Percentiles rank a stretch among this genome's conserved stretches.
These are phyloP conservation scores for Spicauda simplicius DNA, from an alignment of 2,888 invertebrate species.

Conservation along the genomic window DNA sequence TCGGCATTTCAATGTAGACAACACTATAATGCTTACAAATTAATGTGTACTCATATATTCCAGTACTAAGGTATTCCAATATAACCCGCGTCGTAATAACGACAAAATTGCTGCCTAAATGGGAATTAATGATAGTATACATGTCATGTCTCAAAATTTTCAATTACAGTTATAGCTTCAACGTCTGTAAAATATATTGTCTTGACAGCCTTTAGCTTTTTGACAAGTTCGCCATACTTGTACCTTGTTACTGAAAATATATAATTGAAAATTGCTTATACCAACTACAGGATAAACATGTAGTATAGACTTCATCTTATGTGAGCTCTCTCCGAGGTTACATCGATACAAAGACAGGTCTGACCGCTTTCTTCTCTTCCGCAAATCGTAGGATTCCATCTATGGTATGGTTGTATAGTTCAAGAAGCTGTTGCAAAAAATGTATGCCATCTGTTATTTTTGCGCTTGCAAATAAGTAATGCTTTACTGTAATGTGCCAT, in stretches of 20 bases:
- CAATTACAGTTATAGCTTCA: constrained; percentile 27
- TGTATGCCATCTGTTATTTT: not conserved
- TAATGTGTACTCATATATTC: not conserved
- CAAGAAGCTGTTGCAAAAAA: constrained; percentile 5
- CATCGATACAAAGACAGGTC: constrained; percentile 43
- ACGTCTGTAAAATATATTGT: not conserved
- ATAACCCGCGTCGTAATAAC: constrained; percentile 10
- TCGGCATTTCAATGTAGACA: not conserved
- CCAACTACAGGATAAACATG: not conserved
- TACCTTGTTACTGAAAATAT: not conserved
- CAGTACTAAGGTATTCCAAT: constrained; percentile 11
- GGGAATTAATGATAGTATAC: constrained; percentile 13
- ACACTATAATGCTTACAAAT: not conserved
- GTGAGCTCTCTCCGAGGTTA: constrained; percentile 44
- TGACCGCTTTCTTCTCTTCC: constrained; percentile 46
- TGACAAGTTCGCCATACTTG: not conserved
- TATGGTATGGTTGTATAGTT: constrained; percentile 18
- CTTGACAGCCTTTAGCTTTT: not conserved
- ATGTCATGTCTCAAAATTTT: constrained; percentile 20
- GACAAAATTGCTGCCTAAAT: constrained; percentile 1
- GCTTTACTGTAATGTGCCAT: not conserved
- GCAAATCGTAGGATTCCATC: constrained; percentile 37
- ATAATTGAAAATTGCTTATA: constrained; percentile 15
- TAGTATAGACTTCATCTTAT: not conserved
- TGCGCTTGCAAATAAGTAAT: not conserved